Evolutionary conservation across 2,888 invertebrate genomes (phyloP).

Genomic region (Siphlonurus alternatus): DNA sequence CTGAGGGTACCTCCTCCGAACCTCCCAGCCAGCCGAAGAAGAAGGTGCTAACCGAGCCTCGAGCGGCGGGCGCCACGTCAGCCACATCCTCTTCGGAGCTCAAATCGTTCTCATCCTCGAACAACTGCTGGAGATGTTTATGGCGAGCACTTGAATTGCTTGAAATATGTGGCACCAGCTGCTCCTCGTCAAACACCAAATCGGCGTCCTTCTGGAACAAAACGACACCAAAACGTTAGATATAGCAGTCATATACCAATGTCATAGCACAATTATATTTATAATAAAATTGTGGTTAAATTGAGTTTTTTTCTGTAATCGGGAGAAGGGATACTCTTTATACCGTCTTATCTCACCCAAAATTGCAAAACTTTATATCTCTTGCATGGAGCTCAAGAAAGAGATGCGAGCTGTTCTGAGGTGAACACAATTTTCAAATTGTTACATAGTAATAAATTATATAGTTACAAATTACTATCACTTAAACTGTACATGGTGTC

Average conservation of each 20-base stretch:
- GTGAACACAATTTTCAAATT: background rate
- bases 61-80: too few relatives aligned
- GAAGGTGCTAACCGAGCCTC: background rate
- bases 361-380: too few relatives aligned
- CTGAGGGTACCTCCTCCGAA: too few relatives aligned
- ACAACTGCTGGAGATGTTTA: background rate
- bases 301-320: background rate
- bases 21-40: background rate
- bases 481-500: too few relatives aligned
- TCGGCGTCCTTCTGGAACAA: background rate
- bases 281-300: background rate
- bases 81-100: too few relatives aligned
- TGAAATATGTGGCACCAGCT: background rate
- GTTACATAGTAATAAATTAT: too few relatives aligned
- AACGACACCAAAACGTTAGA: background rate
- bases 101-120: background rate
- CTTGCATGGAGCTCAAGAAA: too few relatives aligned
- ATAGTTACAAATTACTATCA: too few relatives aligned
- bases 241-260: background rate
- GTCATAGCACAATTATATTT: background rate
- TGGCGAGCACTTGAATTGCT: too few relatives aligned
- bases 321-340: background rate
- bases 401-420: too few relatives aligned
- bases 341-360: too few relatives aligned
- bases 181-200: background rate